Conservation (phyloP, 2,888 invertebrate species). For the Neria commutata region DNA sequence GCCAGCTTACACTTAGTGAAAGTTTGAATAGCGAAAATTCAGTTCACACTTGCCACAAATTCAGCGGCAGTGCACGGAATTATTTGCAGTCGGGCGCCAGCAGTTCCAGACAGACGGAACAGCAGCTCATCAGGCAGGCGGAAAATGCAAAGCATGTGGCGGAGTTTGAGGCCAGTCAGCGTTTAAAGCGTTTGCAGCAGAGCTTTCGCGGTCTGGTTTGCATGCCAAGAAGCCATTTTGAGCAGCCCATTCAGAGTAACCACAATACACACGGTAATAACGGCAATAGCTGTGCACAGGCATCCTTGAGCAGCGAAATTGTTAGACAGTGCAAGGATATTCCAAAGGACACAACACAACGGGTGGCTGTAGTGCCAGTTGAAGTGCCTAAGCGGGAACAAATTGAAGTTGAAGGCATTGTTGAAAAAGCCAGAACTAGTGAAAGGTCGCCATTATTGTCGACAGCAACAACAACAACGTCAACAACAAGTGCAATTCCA, state of each 20-base stretch:
- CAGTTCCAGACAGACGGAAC: too few species aligned
- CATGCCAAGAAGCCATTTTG: constrained; percentile 26
- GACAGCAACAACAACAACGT: constrained; percentile 25
- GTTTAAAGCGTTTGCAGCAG: constrained; percentile 64
- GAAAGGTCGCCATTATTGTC: constrained; percentile 14
- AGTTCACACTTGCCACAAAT: too few species aligned
- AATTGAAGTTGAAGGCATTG: neutral
- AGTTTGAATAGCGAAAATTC: neutral
- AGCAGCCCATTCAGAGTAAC: too few species aligned
- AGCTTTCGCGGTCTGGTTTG: constrained; percentile 54
- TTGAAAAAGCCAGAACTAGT: neutral
- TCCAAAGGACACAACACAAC: neutral
- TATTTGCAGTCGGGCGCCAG: too few species aligned
- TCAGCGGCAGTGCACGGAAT: too few species aligned
- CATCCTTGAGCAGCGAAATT: constrained; percentile 19
- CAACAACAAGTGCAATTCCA: constrained; percentile 42
- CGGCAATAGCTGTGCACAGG: neutral
- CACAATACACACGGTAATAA: constrained; percentile 3
- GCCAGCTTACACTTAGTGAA: constrained; percentile 1
- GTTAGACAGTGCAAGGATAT: constrained; percentile 7
- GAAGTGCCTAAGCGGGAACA: neutral
- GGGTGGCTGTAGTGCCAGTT: neutral
- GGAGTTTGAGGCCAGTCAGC: constrained; percentile 61
- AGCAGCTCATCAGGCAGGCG: neutral
- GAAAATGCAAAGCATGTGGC: constrained; percentile 23